phyloP scores from a whole-genome alignment of 2,888 invertebrate genomes.

The Chouioia cunea region DNA sequence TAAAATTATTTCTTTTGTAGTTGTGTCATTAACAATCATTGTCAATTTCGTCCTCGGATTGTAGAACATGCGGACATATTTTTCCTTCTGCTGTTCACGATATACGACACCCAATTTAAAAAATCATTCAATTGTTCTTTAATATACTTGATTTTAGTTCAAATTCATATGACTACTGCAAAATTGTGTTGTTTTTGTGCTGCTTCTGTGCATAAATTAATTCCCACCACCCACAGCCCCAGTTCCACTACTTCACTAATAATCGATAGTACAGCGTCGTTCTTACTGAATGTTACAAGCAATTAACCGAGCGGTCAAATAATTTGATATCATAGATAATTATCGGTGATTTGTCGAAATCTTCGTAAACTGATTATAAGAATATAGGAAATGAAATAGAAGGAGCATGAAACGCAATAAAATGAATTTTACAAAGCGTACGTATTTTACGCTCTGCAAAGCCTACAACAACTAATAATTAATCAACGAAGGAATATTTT shows the following conservation, averaged over 20 bases:
- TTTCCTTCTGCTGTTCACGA: slow-evolving; percentile 52
- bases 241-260: slow-evolving; percentile 15
- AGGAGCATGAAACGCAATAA: slow-evolving; percentile 37
- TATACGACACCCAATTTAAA: slow-evolving; percentile 53
- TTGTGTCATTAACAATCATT: slow-evolving; percentile 12
- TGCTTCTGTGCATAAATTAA: slow-evolving; percentile 24
- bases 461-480: slow-evolving; percentile 41
- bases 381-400: slow-evolving; percentile 30
- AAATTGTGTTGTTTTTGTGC: slow-evolving; percentile 28
- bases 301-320: slow-evolving; percentile 31
- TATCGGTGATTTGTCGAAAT: slow-evolving; percentile 20
- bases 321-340: slow-evolving; percentile 33
- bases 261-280: slow-evolving; percentile 8
- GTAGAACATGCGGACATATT: slow-evolving; percentile 43
- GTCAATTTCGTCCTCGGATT: slow-evolving; percentile 25
- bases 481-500: slow-evolving; percentile 50
- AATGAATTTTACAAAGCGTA: slow-evolving; percentile 31
- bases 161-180: slow-evolving; percentile 15
- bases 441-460: slow-evolving; percentile 40
- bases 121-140: slow-evolving; percentile 48
- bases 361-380: slow-evolving; percentile 17
- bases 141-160: slow-evolving; percentile 28
- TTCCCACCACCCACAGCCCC: too few species aligned
- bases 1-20: slow-evolving; percentile 16
- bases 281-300: slow-evolving; percentile 38